Evolutionary conservation across 2,797 vertebrate genomes (phyloP), one percentile per base, ranked within the genome.

Genomic region (Microctenopoma steveboyesi): DNA sequence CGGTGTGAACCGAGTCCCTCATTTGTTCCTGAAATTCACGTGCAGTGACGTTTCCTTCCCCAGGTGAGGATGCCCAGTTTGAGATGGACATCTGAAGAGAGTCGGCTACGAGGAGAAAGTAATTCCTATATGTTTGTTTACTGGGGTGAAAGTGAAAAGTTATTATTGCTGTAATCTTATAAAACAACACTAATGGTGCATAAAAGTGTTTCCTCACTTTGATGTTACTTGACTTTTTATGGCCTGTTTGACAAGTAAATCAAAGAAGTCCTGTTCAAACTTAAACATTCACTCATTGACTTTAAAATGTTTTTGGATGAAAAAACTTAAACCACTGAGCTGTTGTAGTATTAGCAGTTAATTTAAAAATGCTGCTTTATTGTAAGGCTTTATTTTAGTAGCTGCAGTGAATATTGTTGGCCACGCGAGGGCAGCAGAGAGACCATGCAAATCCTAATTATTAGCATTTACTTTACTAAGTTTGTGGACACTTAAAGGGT

Each of bases 31-130:
- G 7, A n/a, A 0, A 33, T 0, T 18, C 11, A 71, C 8, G 50
- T 22, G 7, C 12, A 3, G 0, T 63, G 5, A 76, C 1, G 75
- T 27, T 64, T 68, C 3, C 18, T 78, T 55, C 72, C 74, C 16
- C 46, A 92, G 92, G 81, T 12, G 91, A 93, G 3, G 93, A 94
- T 40, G 85, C 81, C 67, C 93, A 93, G 87, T 94, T 94, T 90
- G 93, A 94, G 73, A 94, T 94, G 89, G 94, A 94, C 82, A 94
- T 94, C 77, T 94, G 72, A 88, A 54, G 59, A 64, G 37, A 64
- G 40, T 43, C 39, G 0, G 8, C 25, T 9, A 4, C 10, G 10
- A 57, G 59, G 57, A 84, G n/a, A 1, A 40, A 58, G n/a, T 35
- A 47, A 69, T 66, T 78, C 22, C n/a, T 52, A 46, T 8, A 12